Evolutionary conservation across 2,797 vertebrate genomes (phyloP), one percentile per base, ranked within the genome.

Genomic region (Chelon labrosus): DNA sequence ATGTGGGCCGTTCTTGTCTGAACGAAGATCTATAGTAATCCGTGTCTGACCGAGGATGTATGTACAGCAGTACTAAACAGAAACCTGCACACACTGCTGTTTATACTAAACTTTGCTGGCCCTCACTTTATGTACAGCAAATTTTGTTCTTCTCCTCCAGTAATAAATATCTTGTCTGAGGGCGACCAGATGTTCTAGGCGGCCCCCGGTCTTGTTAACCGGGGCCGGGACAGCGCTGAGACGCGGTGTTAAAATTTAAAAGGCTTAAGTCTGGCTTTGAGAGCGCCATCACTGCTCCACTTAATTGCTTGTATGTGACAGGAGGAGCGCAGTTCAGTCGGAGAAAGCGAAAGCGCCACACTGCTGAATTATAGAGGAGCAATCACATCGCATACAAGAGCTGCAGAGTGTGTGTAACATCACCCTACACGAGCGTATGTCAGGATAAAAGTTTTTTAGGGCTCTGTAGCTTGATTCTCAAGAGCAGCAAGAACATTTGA

Each of bases 171-270:
- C 51, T 79, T 69, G 67, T 88, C 70, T 57, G 60, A 77, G 79
- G 66, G 47, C 68, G 54, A 70, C 76, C 79, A 76, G 86, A 87
- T 90, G 85, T 76, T 75, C 52, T 44, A 70, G 70, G 41, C 44
- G 19, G 49, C 56, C 56, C 27, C 31, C 4, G 57, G 70, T 50
- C 78, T 53, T 81, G 75, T 88, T 85, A 89, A 86, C 80, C 68
- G 59, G 52, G 41, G 20, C 59, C 17, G 5, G 52, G 66, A 54
- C 66, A 47, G 59, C 46, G 56, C 65, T 65, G 71, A 80, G 70
- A 55, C 14, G 20, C 25, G 68, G 66, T 75, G 82, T 82, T 82
- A 75, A 78, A 73, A 58, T 76, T 83, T 83, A 75, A 88, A 85
- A 76, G 70, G 76, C 77, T 86, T 71, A 70, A 79, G 60, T 80